Conservation (phyloP, 2,113 vertebrate species). For the Nothocercus julius region DNA sequence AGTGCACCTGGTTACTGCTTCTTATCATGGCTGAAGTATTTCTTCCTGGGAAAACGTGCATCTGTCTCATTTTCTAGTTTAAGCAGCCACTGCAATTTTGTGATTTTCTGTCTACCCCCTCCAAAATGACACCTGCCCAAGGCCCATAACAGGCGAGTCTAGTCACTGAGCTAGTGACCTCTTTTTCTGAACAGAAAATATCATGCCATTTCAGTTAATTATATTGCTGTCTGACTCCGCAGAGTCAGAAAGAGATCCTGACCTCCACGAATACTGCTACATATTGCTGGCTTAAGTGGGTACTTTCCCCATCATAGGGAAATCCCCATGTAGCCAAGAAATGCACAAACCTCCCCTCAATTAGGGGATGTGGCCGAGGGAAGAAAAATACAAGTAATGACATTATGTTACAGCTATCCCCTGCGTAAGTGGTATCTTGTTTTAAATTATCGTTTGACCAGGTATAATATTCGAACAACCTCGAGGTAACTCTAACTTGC, state of each 20-base stretch:
- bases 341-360: neutral
- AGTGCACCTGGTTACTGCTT: neutral
- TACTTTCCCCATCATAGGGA: neutral
- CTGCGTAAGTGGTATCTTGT: neutral
- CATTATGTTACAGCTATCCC: neutral
- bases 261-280: neutral
- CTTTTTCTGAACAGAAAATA: neutral
- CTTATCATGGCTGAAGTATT: neutral
- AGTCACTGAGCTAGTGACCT: neutral
- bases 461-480: conserved; percentile 16
- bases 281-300: neutral
- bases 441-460: neutral
- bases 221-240: neutral
- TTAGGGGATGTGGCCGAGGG: neutral
- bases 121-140: neutral
- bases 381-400: accelerated
- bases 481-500: neutral
- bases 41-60: neutral
- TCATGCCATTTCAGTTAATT: neutral
- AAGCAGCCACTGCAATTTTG: neutral
- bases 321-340: neutral
- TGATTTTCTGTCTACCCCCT: neutral
- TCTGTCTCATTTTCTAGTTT: neutral
- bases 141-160: neutral
- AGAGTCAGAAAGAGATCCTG: neutral